A percentile compares a stretch with the other conserved stretches of the same genome.
phyloP scores from a whole-genome alignment of 2,113 vertebrate species.

The Tyto alba region DNA sequence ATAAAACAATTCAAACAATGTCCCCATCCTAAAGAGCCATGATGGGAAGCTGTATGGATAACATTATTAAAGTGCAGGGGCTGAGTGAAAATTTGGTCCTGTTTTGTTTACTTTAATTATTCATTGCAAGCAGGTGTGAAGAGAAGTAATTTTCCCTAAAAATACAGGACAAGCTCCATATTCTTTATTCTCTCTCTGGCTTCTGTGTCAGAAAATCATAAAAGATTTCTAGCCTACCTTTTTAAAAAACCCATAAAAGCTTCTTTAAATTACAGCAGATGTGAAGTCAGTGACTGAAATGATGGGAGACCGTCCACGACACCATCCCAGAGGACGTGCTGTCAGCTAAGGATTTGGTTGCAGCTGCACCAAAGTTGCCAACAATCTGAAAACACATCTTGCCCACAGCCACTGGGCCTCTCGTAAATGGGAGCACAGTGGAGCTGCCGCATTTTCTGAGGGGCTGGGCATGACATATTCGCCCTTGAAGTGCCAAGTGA shows the following conservation, averaged over 20 bases:
- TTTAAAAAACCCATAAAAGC: not conserved
- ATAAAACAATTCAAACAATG: not conserved
- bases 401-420: not conserved
- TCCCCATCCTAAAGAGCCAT: not conserved
- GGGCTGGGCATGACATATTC: not conserved
- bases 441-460: not conserved
- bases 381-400: not conserved
- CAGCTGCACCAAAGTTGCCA: not conserved
- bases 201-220: not conserved
- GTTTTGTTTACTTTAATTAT: not conserved
- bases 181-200: not conserved
- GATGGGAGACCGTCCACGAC: not conserved
- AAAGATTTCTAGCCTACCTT: not conserved
- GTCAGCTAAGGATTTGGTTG: not conserved
- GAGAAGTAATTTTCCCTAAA: not conserved
- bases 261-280: not conserved
- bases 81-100: not conserved
- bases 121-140: not conserved
- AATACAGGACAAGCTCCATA: not conserved
- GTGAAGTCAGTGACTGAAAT: not conserved
- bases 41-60: not conserved
- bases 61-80: not conserved
- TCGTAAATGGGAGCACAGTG: fast-evolving
- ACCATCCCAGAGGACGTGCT: fast-evolving
- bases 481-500: not conserved